Base-by-base conservation (phyloP, 2,888 invertebrate genomes). In the Iselma pallidipennis region DNA sequence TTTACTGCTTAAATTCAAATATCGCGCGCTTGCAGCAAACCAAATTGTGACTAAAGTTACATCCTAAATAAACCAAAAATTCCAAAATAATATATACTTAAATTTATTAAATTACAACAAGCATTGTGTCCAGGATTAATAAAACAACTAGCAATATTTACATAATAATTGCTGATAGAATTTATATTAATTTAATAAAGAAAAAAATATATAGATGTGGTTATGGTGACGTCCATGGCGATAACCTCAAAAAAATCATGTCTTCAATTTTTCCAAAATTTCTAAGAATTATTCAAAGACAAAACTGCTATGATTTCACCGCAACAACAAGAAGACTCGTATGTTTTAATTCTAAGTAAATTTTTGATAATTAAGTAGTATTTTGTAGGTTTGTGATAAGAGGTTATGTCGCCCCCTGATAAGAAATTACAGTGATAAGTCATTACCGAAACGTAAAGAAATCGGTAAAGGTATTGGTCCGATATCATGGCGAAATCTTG, bases 401-500 rank as follows among this genome's bases (percentile, higher is more conserved):
- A 56, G 29, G 45, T 26, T 48, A 48, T 48, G 33, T 25, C 55
- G 21, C 12, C 1, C 4, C 9, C 0, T 52, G 9, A 10, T 37
- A 9, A 60, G 66, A 37, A 68, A 61, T 31, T 63, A 59, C 6
- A 65, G 65, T 16, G 61, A 55, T 23, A 62, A 66, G 51, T 7
- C 53, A 23, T 49, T 33, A 50, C 64, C 26, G 42, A 59, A 66
- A 48, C 59, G 31, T 14, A 69, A 61, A 57, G 25, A 55, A 19
- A 66, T 74, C 2, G 77, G 75, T 1, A 76, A 76, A 73, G 80
- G 80, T 12, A 83, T 85, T 66, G 86, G 87, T 0, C 92, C 92
- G 0, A 86, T 96, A 71, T 88, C 94, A 66, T 96, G 96, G 96
- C 91, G 88, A 77, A 90, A 89, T 65, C 83, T 95, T 65, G 83